Base-by-base conservation (phyloP, 2,113 vertebrate species). In the Scartelaos histophorus region DNA sequence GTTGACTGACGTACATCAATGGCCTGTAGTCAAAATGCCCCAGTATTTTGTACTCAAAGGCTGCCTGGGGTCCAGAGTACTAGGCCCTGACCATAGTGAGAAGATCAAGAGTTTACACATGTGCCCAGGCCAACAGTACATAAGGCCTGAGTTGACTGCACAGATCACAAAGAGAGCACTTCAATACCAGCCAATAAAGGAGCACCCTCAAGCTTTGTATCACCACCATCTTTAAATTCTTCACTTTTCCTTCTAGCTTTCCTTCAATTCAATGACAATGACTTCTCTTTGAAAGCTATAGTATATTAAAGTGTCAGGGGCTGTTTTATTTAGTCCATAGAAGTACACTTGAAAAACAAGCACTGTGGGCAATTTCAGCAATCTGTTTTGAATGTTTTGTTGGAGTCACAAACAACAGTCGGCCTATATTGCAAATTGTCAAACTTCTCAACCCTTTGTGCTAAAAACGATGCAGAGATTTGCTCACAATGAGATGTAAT, bases 21-120 rank as follows among this genome's bases (percentile, higher is more conserved):
- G 69, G 70, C 72, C 53, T 29, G 69, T 61, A 71, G 68, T 85
- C 67, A 69, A 80, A 80, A 61, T 13, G 64, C 35, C 66, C 46
- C 0, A 5, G 74, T 76, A 5, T 66, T 74, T 73, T 60, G 71
- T 70, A 58, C 73, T 77, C 73, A 74, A 71, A 79, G 22, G 43
- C 51, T 70, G 76, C 81, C 71, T 66, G 75, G 75, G 85, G 83
- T 82, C 77, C 82, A 34, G 74, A 71, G 15, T 46, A 15, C 73
- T 76, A n/a, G 2, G 38, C 43, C 57, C 11, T 69, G 79, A 57
- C 74, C 15, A 22, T 75, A 49, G 4, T 78, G 69, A 85, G 81
- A 86, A 82, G 85, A 89, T 86, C 76, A 53, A 76, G 74, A 76
- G 82, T 71, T 78, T 74, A 68, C 80, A 83, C 78, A 87, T 82